phyloP scores from a whole-genome alignment of 2,113 vertebrate species.

The Barbus barbus region DNA sequence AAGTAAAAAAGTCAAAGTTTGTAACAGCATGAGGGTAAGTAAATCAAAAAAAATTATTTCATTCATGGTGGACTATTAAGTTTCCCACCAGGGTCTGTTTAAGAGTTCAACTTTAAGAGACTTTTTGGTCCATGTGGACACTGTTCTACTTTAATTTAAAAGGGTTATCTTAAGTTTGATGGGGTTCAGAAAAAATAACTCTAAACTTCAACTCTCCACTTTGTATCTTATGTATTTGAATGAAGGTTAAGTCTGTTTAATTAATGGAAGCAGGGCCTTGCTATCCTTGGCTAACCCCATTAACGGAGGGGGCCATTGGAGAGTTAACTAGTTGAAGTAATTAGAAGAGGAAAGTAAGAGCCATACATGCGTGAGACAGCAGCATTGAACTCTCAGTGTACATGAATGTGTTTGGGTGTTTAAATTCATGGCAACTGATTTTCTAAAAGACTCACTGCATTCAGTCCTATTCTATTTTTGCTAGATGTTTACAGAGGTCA shows the following conservation, averaged over 20 bases:
- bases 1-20: neutral
- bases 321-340: constrained; percentile 49
- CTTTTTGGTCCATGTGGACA: neutral
- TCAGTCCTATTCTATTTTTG: neutral
- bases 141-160: constrained; percentile 26
- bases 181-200: constrained; percentile 19
- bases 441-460: neutral
- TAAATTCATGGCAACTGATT: neutral
- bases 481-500: neutral
- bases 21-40: neutral
- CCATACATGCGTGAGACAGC: neutral
- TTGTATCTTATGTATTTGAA: constrained; percentile 34
- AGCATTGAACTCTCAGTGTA: constrained; percentile 22
- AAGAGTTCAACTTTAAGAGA: constrained; percentile 25
- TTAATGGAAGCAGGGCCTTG: constrained; percentile 40
- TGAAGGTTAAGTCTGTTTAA: constrained; percentile 46
- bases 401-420: constrained; percentile 10
- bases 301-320: constrained; percentile 45
- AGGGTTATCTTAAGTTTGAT: constrained; percentile 39
- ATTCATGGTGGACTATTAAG: neutral
- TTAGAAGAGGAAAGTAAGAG: constrained; percentile 38
- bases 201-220: constrained; percentile 4
- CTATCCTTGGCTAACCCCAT: constrained; percentile 49
- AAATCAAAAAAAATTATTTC: neutral
- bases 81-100: neutral